Evolutionary conservation across 2,888 invertebrate species (phyloP).

Genomic region (Sarcophaga rosellei): DNA sequence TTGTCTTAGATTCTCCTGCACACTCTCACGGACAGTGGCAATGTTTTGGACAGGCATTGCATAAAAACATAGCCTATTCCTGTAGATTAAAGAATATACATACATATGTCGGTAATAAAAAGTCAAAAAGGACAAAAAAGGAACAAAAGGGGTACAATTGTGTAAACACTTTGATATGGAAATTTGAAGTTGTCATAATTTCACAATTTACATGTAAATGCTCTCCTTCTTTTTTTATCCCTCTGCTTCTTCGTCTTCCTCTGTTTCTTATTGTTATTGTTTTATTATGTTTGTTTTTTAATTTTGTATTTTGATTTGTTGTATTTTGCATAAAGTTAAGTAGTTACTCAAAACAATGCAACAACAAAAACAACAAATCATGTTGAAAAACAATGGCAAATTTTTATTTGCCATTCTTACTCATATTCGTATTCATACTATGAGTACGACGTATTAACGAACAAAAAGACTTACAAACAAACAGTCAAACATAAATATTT

Average conservation of each 20-base stretch:
- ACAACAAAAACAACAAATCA: slow-evolving; percentile 76
- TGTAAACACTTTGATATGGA: slow-evolving; percentile 50
- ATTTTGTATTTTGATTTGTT: slow-evolving; percentile 1
- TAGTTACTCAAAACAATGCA: slow-evolving; percentile 19
- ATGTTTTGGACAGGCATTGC: too few relatives aligned
- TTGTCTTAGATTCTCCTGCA: too few relatives aligned
- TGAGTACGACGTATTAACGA: neutral
- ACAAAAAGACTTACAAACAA: neutral
- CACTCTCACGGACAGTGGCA: too few relatives aligned
- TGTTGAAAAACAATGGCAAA: slow-evolving; percentile 78
- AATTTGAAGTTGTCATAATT: slow-evolving; percentile 63
- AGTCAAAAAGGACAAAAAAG: neutral
- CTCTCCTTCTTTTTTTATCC: neutral
- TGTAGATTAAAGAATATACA: too few relatives aligned
- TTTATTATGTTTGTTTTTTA: neutral
- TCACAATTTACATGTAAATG: slow-evolving; percentile 57
- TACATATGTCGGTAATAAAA: too few relatives aligned
- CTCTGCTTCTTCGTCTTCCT: too few relatives aligned
- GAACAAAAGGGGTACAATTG: slow-evolving; percentile 18
- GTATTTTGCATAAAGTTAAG: slow-evolving; percentile 33
- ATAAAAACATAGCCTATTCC: too few relatives aligned
- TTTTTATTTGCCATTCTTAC: slow-evolving; percentile 73
- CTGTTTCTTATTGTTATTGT: slow-evolving; percentile 5
- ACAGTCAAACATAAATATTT: too few relatives aligned
- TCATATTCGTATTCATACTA: slow-evolving; percentile 57